phyloP scores from a whole-genome alignment of 1,140 invertebrate genomes.

The Diabrotica undecimpunctata region DNA sequence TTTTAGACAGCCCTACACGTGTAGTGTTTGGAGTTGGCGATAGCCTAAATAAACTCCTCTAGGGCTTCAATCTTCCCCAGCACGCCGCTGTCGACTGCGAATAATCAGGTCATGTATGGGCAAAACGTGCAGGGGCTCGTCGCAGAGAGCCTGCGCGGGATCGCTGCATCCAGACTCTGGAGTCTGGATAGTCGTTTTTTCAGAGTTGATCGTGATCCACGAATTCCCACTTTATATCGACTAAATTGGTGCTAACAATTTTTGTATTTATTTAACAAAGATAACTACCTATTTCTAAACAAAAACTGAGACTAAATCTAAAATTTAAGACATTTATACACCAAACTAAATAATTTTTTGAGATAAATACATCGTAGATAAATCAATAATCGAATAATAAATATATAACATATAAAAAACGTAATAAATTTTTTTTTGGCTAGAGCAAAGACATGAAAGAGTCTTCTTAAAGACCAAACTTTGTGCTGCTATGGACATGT shows the following conservation, averaged over 20 bases:
- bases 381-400: background rate
- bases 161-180: conserved; percentile 8
- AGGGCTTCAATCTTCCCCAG: background rate
- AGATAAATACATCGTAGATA: background rate
- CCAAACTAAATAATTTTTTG: conserved; percentile 1
- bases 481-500: background rate
- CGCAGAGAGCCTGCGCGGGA: background rate
- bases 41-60: too few species aligned
- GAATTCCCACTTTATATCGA: conserved; percentile 9
- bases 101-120: background rate
- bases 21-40: too few species aligned
- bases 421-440: background rate
- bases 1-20: too few species aligned
- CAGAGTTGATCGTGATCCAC: conserved; percentile 5
- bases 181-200: conserved; percentile 10
- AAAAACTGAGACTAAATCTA: background rate
- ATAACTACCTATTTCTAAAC: background rate
- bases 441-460: background rate
- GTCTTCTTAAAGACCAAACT: too few species aligned
- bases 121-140: background rate
- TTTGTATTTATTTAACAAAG: background rate
- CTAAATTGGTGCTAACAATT: conserved; percentile 13
- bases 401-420: background rate
- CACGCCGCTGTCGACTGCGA: background rate
- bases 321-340: background rate